Evolutionary conservation across 1,140 invertebrate genomes (phyloP), one percentile per base, ranked within the genome.

Genomic region (Trissolcus basalis): DNA sequence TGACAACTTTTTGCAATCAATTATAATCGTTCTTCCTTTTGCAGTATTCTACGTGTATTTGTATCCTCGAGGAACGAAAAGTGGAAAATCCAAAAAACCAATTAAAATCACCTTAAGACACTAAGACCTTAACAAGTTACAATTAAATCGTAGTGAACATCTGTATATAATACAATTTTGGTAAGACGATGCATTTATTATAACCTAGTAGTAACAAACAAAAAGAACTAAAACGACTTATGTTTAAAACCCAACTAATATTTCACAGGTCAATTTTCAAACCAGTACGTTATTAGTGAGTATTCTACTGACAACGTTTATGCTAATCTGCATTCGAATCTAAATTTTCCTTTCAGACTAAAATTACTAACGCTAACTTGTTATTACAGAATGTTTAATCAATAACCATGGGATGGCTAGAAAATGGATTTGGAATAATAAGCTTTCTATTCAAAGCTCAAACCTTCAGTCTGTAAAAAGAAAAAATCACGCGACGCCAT

Each of bases 11-110:
- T 9, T 39, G 36, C 2, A 39, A 39, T 11, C 9, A 39, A 11
- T 4, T 39, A 39, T 39, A 39, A 11, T 39, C 8, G 11, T 50
- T 33, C n/a, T 35, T 39, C 39, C 14, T 16, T 50, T 77, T 77
- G 5, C 74, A 77, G 74, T 71, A 56, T 68, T 77, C 39, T 77
- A 77, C 48, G 39, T 77, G 9, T 77, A 77, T 48, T 63, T 77
- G 12, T 77, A 71, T 59, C 74, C 74, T 63, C 61, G 74, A 77
- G 74, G 68, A 27, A 43, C 49, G 13, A 77, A 77, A 68, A 55
- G 36, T 47, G 41, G 74, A 12, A 77, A 77, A 50, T 14, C 50
- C 9, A 77, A 68, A 15, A 77, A 77, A 63, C 61, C 74, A 16
- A 33, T 77, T 8, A 70, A 65, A 60, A 77, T 77, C 14, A 77